phyloP scores from a whole-genome alignment of 2,888 invertebrate genomes.

The Andrena fulva region DNA sequence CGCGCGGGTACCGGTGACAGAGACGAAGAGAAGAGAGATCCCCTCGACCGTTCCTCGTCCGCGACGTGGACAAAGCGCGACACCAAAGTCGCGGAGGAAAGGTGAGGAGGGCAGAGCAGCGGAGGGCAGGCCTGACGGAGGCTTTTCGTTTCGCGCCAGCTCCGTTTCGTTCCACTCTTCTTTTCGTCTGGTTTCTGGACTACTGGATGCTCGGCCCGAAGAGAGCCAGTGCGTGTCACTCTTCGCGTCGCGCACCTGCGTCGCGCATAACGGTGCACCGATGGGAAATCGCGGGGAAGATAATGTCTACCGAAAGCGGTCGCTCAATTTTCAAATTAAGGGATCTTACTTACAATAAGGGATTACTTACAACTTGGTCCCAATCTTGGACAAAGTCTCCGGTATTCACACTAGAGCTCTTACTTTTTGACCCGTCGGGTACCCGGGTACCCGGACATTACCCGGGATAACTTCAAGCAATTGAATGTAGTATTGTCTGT shows the following conservation, averaged over 20 bases:
- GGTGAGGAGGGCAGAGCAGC: background rate
- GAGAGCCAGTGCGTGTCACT: slow-evolving; percentile 30
- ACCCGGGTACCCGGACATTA: no score
- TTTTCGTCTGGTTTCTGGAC: slow-evolving; percentile 35
- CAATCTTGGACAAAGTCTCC: background rate
- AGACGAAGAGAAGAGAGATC: slow-evolving; percentile 37
- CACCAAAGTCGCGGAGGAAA: background rate
- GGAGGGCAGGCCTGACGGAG: background rate
- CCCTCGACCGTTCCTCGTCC: slow-evolving; percentile 23
- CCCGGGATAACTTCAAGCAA: no score
- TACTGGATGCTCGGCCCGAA: background rate
- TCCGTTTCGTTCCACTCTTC: slow-evolving; percentile 46
- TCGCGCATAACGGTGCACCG: slow-evolving; percentile 73
- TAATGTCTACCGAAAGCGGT: background rate
- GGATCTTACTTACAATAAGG: no score
- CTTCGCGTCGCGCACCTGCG: slow-evolving; percentile 62
- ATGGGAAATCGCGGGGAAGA: slow-evolving; percentile 1
- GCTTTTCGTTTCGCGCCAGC: slow-evolving; percentile 20
- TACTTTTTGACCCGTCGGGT: no score
- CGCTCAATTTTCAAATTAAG: background rate
- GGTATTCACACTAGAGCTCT: background rate
- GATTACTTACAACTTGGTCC: background rate
- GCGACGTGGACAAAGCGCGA: slow-evolving; percentile 48
- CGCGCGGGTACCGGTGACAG: slow-evolving; percentile 37
- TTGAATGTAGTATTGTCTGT: no score